Evolutionary conservation across 2,888 invertebrate genomes (phyloP), one percentile per base, ranked within the genome.

Genomic region (Seira ritae): DNA sequence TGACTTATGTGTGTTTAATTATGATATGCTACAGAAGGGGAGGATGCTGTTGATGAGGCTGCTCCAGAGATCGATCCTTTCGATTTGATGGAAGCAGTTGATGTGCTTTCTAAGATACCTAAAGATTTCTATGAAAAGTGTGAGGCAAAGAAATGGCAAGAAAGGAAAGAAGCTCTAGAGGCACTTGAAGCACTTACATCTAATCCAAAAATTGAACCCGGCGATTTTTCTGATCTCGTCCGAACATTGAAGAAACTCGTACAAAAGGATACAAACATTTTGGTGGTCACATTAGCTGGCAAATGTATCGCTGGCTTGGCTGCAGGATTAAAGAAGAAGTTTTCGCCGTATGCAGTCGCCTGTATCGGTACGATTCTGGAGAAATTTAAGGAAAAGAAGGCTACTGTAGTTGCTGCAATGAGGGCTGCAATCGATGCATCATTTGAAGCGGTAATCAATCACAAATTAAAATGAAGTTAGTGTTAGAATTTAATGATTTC

Each of bases 301-400:
- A 96, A 97, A 90, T 95, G 96, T 89, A 91, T 99, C 17, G 94
- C 95, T 1, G 93, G 94, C 88, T 91, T 99, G 60, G 98, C 98
- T 0, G 92, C 91, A 76, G 98, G 98, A 0, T 92, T 99, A 42
- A 95, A 97, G 78, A 96, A 95, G 90, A 94, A 95, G 84, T 99
- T 98, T 91, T 93, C 94, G 10, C 94, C 95, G 0, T 98, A 97
- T 91, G 95, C 98, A 0, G 91, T 93, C 23, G 94, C 94, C 0
- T 95, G 95, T 89, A 92, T 96, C 0, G 93, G 95, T 8, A 90
- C 95, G 0, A n/a, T 98, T 71, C 91, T 99, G 46, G 98, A 99
- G 89, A 99, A 99, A 91, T 99, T 99, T 90, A 98, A 98, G 90
- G 99, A 99, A 91, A 99, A 98, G 92, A 99, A 99, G 90, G 92